Evolutionary conservation across 2,113 vertebrate genomes (phyloP).

Genomic region (Noctilio leporinus): DNA sequence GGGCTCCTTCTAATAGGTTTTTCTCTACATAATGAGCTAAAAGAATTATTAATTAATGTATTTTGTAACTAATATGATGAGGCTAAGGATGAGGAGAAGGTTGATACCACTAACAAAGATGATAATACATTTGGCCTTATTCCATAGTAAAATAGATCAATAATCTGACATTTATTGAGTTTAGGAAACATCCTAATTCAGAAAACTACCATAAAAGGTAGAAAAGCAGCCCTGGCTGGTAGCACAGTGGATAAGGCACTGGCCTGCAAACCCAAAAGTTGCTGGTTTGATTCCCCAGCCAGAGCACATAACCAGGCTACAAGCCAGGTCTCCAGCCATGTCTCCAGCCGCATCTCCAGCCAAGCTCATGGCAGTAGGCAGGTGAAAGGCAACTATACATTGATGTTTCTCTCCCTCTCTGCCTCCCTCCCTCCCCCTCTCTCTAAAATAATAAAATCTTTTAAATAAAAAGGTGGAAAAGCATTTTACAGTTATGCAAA

Average conservation of each 20-base stretch:
- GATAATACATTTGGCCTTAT: neutral
- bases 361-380: too few relatives aligned
- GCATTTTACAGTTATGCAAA: neutral
- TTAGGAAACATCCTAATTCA: neutral
- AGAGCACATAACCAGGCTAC: too few relatives aligned
- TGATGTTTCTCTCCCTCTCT: too few relatives aligned
- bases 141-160: neutral
- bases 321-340: too few relatives aligned
- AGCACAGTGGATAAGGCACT: too few relatives aligned
- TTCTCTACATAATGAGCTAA: neutral
- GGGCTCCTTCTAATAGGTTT: neutral
- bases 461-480: neutral
- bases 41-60: neutral
- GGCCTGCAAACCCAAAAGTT: too few relatives aligned
- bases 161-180: neutral
- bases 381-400: too few relatives aligned
- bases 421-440: too few relatives aligned
- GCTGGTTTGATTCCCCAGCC: too few relatives aligned
- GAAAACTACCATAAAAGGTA: neutral
- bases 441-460: too few relatives aligned
- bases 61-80: neutral
- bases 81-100: neutral
- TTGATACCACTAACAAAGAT: neutral
- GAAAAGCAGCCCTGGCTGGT: too few relatives aligned
- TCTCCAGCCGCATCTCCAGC: too few relatives aligned